phyloP scores from a whole-genome alignment of 2,888 invertebrate species.

The Latrodectus hesperus region DNA sequence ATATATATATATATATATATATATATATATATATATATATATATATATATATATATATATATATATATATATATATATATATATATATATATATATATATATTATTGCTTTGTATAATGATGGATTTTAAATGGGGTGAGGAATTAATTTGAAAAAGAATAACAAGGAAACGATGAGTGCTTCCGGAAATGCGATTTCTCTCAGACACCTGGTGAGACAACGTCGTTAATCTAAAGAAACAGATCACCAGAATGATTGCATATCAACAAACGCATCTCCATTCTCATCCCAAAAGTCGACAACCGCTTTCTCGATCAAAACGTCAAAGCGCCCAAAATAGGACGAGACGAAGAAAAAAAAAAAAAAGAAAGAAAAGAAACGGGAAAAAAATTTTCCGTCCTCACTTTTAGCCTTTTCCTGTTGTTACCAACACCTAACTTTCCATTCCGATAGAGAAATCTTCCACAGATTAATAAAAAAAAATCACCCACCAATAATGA shows the following conservation, averaged over 20 bases:
- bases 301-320: constrained; percentile 35
- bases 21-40: no score
- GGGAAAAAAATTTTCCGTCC: constrained; percentile 14
- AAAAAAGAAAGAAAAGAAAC: constrained; percentile 37
- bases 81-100: no score
- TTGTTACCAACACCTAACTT: constrained; percentile 66
- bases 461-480: constrained; percentile 14
- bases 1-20: no score
- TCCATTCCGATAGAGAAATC: constrained; percentile 51
- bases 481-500: constrained; percentile 44
- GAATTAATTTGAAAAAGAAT: no score
- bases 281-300: constrained; percentile 11
- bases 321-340: constrained; percentile 57
- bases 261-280: constrained; percentile 1
- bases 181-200: not conserved
- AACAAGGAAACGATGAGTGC: no score
- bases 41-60: no score
- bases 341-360: constrained; percentile 23
- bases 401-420: constrained; percentile 65
- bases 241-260: constrained; percentile 3
- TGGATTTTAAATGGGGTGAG: no score
- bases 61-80: no score
- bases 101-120: no score
- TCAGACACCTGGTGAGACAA: not conserved
- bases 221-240: not conserved